These are phyloP conservation scores for Lordiphosa andalusiaca DNA, from an alignment of 2,888 invertebrate genomes.

Conservation along the genomic window DNA sequence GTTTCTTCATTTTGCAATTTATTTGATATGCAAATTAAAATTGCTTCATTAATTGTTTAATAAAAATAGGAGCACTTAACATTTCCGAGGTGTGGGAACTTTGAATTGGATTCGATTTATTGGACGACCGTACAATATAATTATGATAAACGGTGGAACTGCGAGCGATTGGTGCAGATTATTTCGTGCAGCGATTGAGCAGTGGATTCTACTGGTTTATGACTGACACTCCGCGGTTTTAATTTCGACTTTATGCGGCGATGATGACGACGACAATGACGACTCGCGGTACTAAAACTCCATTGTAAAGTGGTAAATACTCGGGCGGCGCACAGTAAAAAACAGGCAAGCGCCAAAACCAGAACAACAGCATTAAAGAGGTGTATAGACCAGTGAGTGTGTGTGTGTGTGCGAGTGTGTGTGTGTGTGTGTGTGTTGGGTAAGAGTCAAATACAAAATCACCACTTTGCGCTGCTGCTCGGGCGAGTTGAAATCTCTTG, in stretches of 20 bases:
- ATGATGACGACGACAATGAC: constrained; percentile 78
- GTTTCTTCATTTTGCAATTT: constrained; percentile 24
- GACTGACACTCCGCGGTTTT: constrained; percentile 75
- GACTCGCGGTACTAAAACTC: constrained; percentile 76
- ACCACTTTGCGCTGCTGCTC: constrained; percentile 55
- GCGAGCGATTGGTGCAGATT: constrained; percentile 35
- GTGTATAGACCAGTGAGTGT: constrained; percentile 33
- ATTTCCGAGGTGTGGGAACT: no score
- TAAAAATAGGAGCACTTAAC: no score
- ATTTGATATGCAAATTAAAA: neutral
- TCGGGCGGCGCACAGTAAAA: constrained; percentile 74
- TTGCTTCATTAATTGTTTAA: no score
- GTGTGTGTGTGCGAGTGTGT: constrained; percentile 18
- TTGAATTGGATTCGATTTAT: constrained; percentile 2
- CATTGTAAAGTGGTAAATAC: constrained; percentile 77
- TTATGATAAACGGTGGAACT: constrained; percentile 20
- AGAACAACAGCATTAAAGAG: constrained; percentile 70
- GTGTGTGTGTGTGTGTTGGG: constrained; percentile 15
- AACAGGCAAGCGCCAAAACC: constrained; percentile 73
- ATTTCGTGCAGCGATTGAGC: constrained; percentile 34
- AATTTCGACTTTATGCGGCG: constrained; percentile 77
- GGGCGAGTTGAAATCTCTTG: constrained; percentile 63
- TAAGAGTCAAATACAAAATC: constrained; percentile 61
- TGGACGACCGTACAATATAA: constrained; percentile 21
- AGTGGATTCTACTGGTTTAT: constrained; percentile 65